phyloP scores from a whole-genome alignment of 2,113 vertebrate genomes.

The Muscicapa adusta region DNA sequence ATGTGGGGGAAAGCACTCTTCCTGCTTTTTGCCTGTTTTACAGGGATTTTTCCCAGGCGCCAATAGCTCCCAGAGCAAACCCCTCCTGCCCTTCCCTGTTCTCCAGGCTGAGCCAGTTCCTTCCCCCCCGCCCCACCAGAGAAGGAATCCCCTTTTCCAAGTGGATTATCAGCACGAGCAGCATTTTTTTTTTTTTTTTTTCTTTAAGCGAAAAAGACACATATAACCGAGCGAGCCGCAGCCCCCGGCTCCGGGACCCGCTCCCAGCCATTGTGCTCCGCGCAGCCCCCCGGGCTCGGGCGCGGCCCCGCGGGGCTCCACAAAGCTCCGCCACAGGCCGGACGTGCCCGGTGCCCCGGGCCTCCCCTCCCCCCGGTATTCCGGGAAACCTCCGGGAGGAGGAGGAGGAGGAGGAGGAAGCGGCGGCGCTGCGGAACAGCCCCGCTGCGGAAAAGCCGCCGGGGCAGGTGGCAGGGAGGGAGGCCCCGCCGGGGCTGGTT shows the following conservation, averaged over 20 bases:
- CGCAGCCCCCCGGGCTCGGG: background rate
- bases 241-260: background rate
- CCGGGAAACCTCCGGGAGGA: slow-evolving; percentile 47
- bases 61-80: background rate
- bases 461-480: slow-evolving; percentile 11
- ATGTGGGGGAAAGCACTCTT: background rate
- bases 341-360: slow-evolving; percentile 35
- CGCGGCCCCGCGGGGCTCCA: slow-evolving; percentile 9
- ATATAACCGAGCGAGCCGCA: background rate
- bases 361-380: slow-evolving; percentile 27
- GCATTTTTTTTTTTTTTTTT: no score
- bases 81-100: background rate
- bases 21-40: background rate
- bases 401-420: background rate
- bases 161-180: background rate
- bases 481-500: background rate
- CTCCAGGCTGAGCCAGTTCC: background rate
- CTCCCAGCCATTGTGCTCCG: background rate
- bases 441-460: slow-evolving; percentile 11
- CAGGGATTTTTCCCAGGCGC: background rate
- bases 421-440: slow-evolving; percentile 33
- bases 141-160: background rate
- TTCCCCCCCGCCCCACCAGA: background rate
- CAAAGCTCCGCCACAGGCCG: slow-evolving; percentile 35
- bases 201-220: background rate